These are phyloP conservation scores for Drosophila repleta DNA, from an alignment of 1,140 invertebrate genomes.

Conservation along the genomic window DNA sequence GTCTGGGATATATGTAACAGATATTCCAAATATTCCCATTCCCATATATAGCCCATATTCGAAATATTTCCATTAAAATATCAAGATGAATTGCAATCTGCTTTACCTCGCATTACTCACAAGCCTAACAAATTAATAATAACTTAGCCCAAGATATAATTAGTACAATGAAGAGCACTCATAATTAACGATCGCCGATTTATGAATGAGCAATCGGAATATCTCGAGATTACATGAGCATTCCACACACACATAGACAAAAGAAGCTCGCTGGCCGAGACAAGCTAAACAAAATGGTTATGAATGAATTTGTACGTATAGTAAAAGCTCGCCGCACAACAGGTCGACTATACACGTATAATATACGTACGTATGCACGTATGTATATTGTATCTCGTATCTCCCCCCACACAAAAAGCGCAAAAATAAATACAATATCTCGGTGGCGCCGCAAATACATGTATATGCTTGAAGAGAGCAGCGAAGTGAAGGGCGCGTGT, in stretches of 20 bases:
- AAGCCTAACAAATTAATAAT: neutral
- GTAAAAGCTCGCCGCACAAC: slow-evolving; percentile 33
- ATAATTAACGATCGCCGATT: slow-evolving; percentile 6
- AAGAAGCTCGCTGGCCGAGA: neutral
- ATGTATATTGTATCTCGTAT: slow-evolving; percentile 3
- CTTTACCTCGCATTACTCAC: neutral
- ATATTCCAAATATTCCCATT: too few species aligned
- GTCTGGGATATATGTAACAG: neutral
- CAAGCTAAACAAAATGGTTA: slow-evolving; percentile 10
- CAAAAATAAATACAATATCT: slow-evolving; percentile 35
- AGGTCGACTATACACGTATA: slow-evolving; percentile 29
- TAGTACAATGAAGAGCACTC: slow-evolving; percentile 1
- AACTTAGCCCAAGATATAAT: neutral
- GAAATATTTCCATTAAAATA: neutral
- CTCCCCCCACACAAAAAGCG: neutral
- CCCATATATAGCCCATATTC: too few species aligned
- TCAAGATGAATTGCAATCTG: neutral
- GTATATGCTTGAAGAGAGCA: neutral
- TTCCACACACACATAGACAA: neutral
- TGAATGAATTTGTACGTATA: slow-evolving; percentile 29
- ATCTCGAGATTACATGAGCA: slow-evolving; percentile 27
- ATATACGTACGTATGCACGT: slow-evolving; percentile 4
- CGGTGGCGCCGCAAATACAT: slow-evolving; percentile 2
- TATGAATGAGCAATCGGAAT: slow-evolving; percentile 50
- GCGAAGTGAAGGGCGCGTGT: slow-evolving; percentile 9